Evolutionary conservation across 2,888 invertebrate species (phyloP).

Genomic region (Dryobota labecula): DNA sequence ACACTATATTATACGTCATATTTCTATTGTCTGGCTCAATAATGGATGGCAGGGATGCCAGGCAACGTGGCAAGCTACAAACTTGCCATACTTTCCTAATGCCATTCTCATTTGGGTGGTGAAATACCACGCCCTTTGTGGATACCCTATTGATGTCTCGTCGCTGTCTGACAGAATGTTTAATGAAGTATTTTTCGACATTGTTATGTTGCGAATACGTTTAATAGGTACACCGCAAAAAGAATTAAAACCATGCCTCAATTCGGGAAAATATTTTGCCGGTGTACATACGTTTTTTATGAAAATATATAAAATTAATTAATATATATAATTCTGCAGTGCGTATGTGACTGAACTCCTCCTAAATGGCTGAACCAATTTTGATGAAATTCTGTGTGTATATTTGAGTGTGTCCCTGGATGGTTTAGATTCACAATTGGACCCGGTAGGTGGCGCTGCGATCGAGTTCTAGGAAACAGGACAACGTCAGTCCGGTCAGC

Average conservation of each 20-base stretch:
- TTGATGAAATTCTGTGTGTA: no score
- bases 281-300: not conserved
- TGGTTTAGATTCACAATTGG: no score
- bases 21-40: constrained; percentile 35
- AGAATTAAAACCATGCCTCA: not conserved
- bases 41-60: constrained; percentile 29
- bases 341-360: no score
- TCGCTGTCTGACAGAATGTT: constrained; percentile 23
- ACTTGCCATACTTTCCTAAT: constrained; percentile 52
- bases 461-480: no score
- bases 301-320: no score
- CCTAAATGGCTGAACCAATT: no score
- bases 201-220: not conserved
- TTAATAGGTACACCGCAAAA: not conserved
- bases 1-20: constrained; percentile 31
- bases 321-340: no score
- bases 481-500: no score
- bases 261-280: not conserved
- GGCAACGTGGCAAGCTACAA: constrained; percentile 30
- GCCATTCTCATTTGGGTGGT: constrained; percentile 66
- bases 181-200: not conserved
- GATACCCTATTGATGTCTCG: constrained; percentile 60
- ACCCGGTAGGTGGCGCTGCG: no score
- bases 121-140: constrained; percentile 72
- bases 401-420: no score